Conservation (phyloP, 2,888 invertebrate species). For the Podotricha telesiphe region DNA sequence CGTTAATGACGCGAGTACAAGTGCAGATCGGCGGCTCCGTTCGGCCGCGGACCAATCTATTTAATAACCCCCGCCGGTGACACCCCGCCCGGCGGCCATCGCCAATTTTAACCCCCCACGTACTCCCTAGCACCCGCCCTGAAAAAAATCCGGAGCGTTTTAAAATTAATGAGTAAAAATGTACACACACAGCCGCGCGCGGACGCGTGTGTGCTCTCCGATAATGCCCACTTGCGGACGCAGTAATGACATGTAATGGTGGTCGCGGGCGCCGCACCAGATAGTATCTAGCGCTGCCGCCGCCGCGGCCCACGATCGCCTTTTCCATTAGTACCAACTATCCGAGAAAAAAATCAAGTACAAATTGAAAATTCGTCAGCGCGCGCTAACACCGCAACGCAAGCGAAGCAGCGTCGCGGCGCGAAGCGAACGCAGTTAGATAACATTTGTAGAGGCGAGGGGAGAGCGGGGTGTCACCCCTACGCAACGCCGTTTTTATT, state of each 20-base stretch:
- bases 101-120: constrained; percentile 79
- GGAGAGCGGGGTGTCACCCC: constrained; percentile 74
- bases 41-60: constrained; percentile 85
- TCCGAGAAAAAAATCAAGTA: constrained; percentile 74
- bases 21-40: constrained; percentile 83
- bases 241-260: constrained; percentile 55
- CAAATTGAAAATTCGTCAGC: constrained; percentile 80
- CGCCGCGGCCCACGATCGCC: constrained; percentile 44
- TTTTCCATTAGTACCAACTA: constrained; percentile 74
- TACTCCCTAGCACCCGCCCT: constrained; percentile 80
- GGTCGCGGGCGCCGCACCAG: constrained; percentile 46
- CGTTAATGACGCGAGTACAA: constrained; percentile 84
- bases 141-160: constrained; percentile 85
- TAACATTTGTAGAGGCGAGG: constrained; percentile 80
- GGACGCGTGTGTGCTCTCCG: constrained; percentile 72
- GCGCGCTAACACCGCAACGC: constrained; percentile 70
- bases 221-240: constrained; percentile 68
- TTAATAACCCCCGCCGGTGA: constrained; percentile 84
- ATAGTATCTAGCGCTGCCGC: constrained; percentile 50
- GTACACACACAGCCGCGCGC: constrained; percentile 79
- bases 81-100: constrained; percentile 83
- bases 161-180: constrained; percentile 85
- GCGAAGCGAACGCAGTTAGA: constrained; percentile 81
- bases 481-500: constrained; percentile 84
- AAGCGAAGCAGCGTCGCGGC: constrained; percentile 68